A percentile compares a stretch with the other conserved stretches of the same genome.
phyloP scores from a whole-genome alignment of 2,888 invertebrate genomes.

The Neoitamus cyanurus region DNA sequence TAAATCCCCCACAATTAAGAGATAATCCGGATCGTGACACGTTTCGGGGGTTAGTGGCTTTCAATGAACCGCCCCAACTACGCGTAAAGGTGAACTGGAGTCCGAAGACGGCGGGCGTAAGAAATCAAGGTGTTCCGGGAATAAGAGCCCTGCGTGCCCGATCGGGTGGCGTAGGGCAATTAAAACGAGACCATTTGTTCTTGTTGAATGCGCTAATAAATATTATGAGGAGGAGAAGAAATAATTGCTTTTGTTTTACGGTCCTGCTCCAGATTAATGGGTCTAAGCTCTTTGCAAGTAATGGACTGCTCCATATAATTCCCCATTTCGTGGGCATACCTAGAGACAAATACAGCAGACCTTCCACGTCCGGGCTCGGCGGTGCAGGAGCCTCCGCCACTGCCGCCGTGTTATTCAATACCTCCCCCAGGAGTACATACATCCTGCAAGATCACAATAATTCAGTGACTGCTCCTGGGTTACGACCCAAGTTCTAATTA shows the following conservation, averaged over 20 bases:
- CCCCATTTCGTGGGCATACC: slow-evolving; percentile 26
- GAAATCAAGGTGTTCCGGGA: neutral
- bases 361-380: neutral
- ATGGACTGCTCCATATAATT: slow-evolving; percentile 21
- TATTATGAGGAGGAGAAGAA: slow-evolving; percentile 52
- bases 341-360: slow-evolving; percentile 18
- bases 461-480: slow-evolving; percentile 55
- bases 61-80: neutral
- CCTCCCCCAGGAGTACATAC: slow-evolving; percentile 44
- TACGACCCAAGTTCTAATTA: slow-evolving; percentile 58
- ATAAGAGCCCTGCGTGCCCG: neutral
- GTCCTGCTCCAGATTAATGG: slow-evolving; percentile 60
- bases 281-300: slow-evolving; percentile 44
- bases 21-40: neutral
- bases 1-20: neutral
- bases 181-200: slow-evolving; percentile 49
- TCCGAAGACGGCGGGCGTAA: neutral
- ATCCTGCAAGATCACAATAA: slow-evolving; percentile 54
- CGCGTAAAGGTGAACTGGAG: neutral
- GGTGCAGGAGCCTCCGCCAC: neutral
- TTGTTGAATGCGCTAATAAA: slow-evolving; percentile 52
- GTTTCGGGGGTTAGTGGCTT: neutral
- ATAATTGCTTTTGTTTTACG: slow-evolving; percentile 60
- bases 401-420: slow-evolving; percentile 8
- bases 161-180: slow-evolving; percentile 41